These are phyloP conservation scores for Xestia rhomboidea DNA, from an alignment of 2,888 invertebrate genomes.

Conservation along the genomic window DNA sequence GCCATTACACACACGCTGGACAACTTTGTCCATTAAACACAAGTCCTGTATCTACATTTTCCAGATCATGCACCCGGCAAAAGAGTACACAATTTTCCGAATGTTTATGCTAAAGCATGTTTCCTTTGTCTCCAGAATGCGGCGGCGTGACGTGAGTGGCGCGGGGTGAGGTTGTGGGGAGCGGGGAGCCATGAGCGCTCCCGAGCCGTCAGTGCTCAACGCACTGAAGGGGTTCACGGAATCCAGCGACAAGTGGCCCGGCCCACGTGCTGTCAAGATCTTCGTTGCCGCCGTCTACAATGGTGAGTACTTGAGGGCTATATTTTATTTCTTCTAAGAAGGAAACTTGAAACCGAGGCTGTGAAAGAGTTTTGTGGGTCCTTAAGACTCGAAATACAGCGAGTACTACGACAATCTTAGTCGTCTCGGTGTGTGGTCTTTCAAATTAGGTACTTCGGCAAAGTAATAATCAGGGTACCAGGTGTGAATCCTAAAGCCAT, in stretches of 20 bases:
- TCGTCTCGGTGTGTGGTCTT: background rate
- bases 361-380: too few species aligned
- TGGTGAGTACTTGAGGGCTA: constrained; percentile 76
- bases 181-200: constrained; percentile 86
- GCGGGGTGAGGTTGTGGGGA: constrained; percentile 78
- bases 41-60: background rate
- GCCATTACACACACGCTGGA: too few species aligned
- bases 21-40: background rate
- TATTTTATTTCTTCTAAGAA: background rate
- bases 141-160: constrained; percentile 74
- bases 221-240: constrained; percentile 87
- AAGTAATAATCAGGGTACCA: background rate
- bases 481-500: background rate
- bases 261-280: constrained; percentile 91
- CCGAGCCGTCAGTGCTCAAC: constrained; percentile 88
- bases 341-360: background rate
- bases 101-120: constrained; percentile 24
- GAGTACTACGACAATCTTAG: background rate
- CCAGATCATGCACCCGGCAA: constrained; percentile 9
- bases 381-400: background rate
- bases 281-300: constrained; percentile 90
- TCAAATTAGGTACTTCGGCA: background rate
- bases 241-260: constrained; percentile 89
- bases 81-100: constrained; percentile 1
- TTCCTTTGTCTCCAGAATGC: constrained; percentile 78